phyloP scores from a whole-genome alignment of 2,888 invertebrate genomes.

The Cheilosia urbana region DNA sequence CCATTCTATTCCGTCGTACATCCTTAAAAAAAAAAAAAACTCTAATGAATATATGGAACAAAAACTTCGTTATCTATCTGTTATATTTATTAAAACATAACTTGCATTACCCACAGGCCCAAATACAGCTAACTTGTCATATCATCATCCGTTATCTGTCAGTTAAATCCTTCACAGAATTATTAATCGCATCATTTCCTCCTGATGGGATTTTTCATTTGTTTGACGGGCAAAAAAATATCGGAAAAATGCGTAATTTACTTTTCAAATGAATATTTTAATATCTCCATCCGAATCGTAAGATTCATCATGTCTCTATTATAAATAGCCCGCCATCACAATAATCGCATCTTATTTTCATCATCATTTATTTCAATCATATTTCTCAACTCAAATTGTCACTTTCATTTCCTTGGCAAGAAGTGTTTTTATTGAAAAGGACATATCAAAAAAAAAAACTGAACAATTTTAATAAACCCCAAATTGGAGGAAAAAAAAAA shows the following conservation, averaged over 20 bases:
- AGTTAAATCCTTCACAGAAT: neutral
- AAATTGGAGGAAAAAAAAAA: conserved; percentile 25
- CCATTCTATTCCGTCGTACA: no score
- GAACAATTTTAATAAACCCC: neutral
- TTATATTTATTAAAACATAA: no score
- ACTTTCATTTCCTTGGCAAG: conserved; percentile 14
- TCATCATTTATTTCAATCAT: conserved; percentile 58
- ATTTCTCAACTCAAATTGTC: conserved; percentile 22
- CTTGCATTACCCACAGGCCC: neutral
- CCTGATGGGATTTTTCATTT: neutral
- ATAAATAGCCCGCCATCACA: conserved; percentile 11
- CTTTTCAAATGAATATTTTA: conserved; percentile 42
- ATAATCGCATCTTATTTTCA: conserved; percentile 57
- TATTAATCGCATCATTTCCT: conserved; percentile 5
- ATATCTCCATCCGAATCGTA: conserved; percentile 11
- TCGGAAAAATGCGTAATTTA: neutral
- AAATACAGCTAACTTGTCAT: neutral
- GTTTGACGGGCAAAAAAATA: neutral
- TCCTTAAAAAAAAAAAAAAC: no score
- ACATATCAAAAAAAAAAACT: neutral
- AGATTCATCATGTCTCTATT: conserved; percentile 2
- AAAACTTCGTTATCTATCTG: no score
- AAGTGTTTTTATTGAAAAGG: conserved; percentile 6
- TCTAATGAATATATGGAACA: no score
- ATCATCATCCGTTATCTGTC: neutral